Percentiles rank a stretch among this genome's conserved stretches.
phyloP scores from a whole-genome alignment of 2,797 vertebrate genomes.

The Borostomias antarcticus region DNA sequence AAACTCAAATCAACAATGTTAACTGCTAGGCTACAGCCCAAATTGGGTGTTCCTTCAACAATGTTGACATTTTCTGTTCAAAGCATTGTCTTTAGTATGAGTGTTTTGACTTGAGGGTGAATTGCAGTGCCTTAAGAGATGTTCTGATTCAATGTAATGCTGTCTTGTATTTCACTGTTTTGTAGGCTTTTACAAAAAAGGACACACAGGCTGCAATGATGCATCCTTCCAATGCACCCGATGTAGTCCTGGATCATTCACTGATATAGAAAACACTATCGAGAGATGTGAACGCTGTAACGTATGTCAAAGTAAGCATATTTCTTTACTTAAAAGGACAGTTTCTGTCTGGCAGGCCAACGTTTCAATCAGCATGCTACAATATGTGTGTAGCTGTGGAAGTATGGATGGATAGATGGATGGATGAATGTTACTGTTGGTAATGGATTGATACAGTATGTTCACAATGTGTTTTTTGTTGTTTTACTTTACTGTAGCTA shows the following conservation, averaged over 20 bases:
- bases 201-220: rapidly evolving
- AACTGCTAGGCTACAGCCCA: too few relatives aligned
- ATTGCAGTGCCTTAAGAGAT: background rate
- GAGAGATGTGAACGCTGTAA: rapidly evolving
- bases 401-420: too few relatives aligned
- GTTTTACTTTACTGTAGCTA: constrained; percentile 29
- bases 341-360: background rate
- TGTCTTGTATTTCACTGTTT: constrained; percentile 7
- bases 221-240: background rate
- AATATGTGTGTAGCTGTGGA: too few relatives aligned
- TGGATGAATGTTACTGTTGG: background rate
- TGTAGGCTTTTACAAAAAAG: constrained; percentile 42
- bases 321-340: background rate
- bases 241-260: constrained; percentile 13
- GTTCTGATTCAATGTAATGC: background rate
- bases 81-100: background rate
- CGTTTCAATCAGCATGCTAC: too few relatives aligned
- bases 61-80: background rate
- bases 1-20: background rate
- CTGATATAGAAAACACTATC: rapidly evolving
- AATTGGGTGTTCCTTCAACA: background rate
- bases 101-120: background rate
- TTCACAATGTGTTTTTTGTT: background rate
- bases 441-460: background rate
- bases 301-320: background rate